These are phyloP conservation scores for Dendrolimus pini DNA, from an alignment of 2,888 invertebrate species.

Conservation along the genomic window DNA sequence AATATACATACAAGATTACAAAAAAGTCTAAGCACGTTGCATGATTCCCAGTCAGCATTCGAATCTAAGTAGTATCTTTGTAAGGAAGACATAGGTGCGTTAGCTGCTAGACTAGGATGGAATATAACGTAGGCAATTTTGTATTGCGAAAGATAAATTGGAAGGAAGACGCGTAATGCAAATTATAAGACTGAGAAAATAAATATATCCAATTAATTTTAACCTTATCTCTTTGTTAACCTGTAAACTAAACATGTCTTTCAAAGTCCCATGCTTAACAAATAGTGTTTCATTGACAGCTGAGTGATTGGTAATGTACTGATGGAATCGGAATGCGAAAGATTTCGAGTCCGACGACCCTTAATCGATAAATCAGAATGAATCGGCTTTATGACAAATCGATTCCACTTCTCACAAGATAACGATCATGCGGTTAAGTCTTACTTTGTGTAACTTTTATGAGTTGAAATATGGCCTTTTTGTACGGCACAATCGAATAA, in stretches of 20 bases:
- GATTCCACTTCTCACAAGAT: constrained; percentile 32
- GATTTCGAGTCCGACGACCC: constrained; percentile 45
- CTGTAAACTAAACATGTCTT: neutral
- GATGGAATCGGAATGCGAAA: constrained; percentile 14
- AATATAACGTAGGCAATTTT: too few species aligned
- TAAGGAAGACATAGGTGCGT: too few species aligned
- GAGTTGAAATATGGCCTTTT: neutral
- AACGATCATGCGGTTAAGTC: constrained; percentile 26
- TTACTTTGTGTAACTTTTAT: constrained; percentile 17
- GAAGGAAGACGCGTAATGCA: too few species aligned
- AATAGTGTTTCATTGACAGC: neutral
- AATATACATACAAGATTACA: too few species aligned
- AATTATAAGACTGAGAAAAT: too few species aligned
- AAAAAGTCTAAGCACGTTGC: too few species aligned
- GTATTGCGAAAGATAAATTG: too few species aligned
- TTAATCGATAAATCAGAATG: constrained; percentile 43
- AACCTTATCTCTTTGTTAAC: neutral
- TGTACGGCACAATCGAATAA: too few species aligned
- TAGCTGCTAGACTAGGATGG: too few species aligned
- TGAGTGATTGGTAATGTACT: neutral
- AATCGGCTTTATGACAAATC: constrained; percentile 41
- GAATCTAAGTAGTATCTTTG: too few species aligned
- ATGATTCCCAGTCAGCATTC: too few species aligned
- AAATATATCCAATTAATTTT: neutral
- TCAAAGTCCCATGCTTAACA: neutral